Base-by-base conservation (phyloP, 1,140 invertebrate genomes). In the Cyrtorhinus lividipennis region DNA sequence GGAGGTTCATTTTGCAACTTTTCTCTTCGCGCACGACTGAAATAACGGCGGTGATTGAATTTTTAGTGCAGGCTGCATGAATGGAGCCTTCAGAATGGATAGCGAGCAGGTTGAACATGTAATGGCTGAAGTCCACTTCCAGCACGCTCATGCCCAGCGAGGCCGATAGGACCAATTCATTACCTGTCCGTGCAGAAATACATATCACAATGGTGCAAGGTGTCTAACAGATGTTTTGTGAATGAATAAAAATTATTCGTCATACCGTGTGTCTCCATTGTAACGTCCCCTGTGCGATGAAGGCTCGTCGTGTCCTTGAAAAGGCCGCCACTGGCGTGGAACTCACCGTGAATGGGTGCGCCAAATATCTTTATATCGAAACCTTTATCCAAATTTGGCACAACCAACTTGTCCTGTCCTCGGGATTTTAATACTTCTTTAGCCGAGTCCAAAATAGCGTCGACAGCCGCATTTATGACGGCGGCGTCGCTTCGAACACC, bases 221-320 rank as follows among this genome's bases (percentile, higher is more conserved):
- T n/a, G n/a, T n/a, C n/a, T n/a, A n/a, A n/a, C n/a, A n/a, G n/a
- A n/a, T n/a, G n/a, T n/a, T n/a, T n/a, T n/a, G n/a, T n/a, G n/a
- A n/a, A n/a, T n/a, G n/a, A n/a, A n/a, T n/a, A n/a, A n/a, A n/a
- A n/a, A n/a, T n/a, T n/a, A n/a, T n/a, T n/a, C n/a, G n/a, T 38
- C 48, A 15, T 53, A 53, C 64, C 64, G 58, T 65, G 27, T 8
- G 64, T 65, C 22, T 53, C 5, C 30, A 65, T 57, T 5, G 24
- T 59, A 13, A 65, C 64, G 26, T 65, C 64, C n/a, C 64, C 64
- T 18, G 64, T 65, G 24, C 64, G 56, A 22, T 62, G 53, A 12
- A 65, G 22, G 13, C 53, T 25, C 1, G 59, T 38, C 26, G 57
- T 22, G 30, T 65, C 61, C 44, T 65, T 8, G 2, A 65, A 30